phyloP scores from a whole-genome alignment of 2,113 vertebrate species.

The Archocentrus centrarchus region DNA sequence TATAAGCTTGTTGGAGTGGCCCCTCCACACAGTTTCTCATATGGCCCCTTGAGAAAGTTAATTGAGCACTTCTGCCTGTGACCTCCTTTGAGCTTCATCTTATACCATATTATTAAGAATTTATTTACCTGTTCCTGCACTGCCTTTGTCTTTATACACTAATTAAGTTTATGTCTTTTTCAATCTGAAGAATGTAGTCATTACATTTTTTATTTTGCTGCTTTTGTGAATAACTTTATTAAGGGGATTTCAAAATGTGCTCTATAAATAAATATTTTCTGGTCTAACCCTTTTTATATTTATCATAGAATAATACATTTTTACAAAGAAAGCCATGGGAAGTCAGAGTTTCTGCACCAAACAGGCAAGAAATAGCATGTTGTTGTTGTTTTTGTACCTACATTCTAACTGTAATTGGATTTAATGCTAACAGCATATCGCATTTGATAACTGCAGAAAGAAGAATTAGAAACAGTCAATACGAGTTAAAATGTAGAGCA shows the following conservation, averaged over 20 bases:
- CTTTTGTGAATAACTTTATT: fast-evolving
- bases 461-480: not conserved
- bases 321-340: not conserved
- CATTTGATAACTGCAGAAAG: not conserved
- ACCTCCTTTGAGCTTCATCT: not conserved
- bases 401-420: not conserved
- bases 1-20: not conserved
- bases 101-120: not conserved
- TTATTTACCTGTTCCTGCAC: not conserved
- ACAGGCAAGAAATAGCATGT: not conserved
- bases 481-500: too few species aligned
- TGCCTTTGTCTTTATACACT: not conserved
- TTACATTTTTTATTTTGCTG: too few species aligned
- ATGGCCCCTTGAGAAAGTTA: not conserved
- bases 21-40: not conserved
- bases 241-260: too few species aligned
- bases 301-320: not conserved
- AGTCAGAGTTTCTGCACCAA: not conserved
- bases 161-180: not conserved
- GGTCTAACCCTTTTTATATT: not conserved
- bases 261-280: not conserved
- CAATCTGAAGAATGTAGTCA: not conserved
- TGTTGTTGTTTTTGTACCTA: not conserved
- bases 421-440: too few species aligned
- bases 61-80: fast-evolving